phyloP scores from a whole-genome alignment of 53 echinoderm and acorn worm species.

The Apostichopus leukothele region DNA sequence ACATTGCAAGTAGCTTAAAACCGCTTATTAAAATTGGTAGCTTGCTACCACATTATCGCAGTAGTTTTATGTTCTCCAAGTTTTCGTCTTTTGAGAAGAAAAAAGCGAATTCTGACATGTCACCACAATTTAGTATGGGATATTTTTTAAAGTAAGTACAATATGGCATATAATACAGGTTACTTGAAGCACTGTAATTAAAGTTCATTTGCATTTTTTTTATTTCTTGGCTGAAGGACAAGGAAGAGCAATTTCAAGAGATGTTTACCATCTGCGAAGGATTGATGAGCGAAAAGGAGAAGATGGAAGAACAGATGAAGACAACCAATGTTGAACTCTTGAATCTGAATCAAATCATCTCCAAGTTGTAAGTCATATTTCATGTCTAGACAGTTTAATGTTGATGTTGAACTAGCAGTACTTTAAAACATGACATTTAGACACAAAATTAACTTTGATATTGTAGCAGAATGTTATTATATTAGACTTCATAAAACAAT shows the following conservation, averaged over 20 bases:
- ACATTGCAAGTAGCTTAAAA: too few relatives aligned
- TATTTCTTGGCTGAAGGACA: background rate
- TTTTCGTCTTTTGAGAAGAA: background rate
- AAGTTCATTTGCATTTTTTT: background rate
- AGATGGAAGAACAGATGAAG: background rate
- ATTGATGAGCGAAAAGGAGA: constrained; percentile 27
- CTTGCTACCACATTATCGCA: background rate
- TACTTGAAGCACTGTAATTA: too few relatives aligned
- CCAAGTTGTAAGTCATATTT: background rate
- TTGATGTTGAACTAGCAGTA: too few relatives aligned
- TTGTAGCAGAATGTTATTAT: too few relatives aligned
- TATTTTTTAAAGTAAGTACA: too few relatives aligned
- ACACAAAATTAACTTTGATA: too few relatives aligned
- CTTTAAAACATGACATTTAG: too few relatives aligned
- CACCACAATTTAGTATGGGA: too few relatives aligned
- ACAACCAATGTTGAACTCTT: background rate
- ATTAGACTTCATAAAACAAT: too few relatives aligned
- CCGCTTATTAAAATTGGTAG: background rate
- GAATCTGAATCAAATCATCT: background rate
- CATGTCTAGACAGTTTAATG: too few relatives aligned
- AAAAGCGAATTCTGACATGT: too few relatives aligned
- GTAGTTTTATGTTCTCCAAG: background rate
- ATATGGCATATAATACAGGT: too few relatives aligned
- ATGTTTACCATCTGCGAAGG: constrained; percentile 38
- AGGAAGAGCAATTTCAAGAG: constrained; percentile 15